Conservation (phyloP, 2,113 vertebrate species). For the Cebidichthys violaceus region DNA sequence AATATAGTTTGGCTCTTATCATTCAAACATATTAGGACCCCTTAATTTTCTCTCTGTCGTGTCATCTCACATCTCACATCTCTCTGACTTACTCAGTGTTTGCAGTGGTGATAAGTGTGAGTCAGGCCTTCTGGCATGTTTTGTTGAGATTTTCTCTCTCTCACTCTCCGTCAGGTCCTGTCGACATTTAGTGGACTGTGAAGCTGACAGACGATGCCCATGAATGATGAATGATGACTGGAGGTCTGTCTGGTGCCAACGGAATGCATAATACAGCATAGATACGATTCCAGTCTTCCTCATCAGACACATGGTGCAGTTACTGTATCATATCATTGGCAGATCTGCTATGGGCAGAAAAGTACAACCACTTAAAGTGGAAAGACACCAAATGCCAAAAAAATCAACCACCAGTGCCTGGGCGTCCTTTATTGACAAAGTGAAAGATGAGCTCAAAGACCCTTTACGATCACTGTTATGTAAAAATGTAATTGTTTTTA, state of each 20-base stretch:
- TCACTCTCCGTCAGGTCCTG: constrained; percentile 52
- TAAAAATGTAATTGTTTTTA: too few species aligned
- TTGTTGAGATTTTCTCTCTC: constrained; percentile 35
- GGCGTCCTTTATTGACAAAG: too few species aligned
- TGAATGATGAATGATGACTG: constrained; percentile 77
- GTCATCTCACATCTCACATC: not conserved
- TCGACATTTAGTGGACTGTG: constrained; percentile 58
- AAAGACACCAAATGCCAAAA: constrained; percentile 21
- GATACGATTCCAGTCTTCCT: constrained; percentile 29
- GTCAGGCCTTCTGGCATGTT: constrained; percentile 51
- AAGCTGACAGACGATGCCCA: constrained; percentile 71
- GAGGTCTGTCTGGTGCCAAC: constrained; percentile 67
- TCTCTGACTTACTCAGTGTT: constrained; percentile 10
- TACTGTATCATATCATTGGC: constrained; percentile 45
- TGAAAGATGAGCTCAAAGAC: too few species aligned
- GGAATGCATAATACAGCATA: constrained; percentile 63
- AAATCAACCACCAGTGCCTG: too few species aligned
- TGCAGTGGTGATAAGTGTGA: constrained; percentile 45
- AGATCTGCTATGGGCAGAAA: constrained; percentile 39
- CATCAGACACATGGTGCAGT: constrained; percentile 36
- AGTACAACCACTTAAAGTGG: constrained; percentile 19
- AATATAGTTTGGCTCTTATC: constrained; percentile 5
- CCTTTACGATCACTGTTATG: too few species aligned
- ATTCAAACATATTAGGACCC: constrained; percentile 10
- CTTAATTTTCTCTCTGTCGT: not conserved